Percentiles rank a stretch among this genome's conserved stretches.
phyloP scores from a whole-genome alignment of 2,797 vertebrate genomes.

The Numenius phaeopus region DNA sequence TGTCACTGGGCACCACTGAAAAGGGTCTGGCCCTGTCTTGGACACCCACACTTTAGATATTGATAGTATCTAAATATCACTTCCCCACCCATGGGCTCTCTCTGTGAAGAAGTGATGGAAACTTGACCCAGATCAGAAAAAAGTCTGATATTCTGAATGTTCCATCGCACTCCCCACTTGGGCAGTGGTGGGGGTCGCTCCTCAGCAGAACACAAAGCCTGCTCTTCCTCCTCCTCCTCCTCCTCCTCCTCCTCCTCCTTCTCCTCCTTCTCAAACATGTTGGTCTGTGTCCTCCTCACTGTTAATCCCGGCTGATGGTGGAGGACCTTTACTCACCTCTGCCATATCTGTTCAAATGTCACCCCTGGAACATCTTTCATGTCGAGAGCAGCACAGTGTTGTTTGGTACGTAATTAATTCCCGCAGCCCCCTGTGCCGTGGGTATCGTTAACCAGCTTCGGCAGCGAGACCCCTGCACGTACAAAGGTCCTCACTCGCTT shows the following conservation, averaged over 20 bases:
- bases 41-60: neutral
- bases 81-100: neutral
- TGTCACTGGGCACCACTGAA: neutral
- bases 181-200: neutral
- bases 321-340: neutral
- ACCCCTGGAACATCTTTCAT: neutral
- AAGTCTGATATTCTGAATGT: neutral
- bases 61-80: neutral
- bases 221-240: neutral
- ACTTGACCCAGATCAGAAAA: neutral
- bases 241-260: neutral
- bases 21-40: neutral
- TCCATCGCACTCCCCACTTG: neutral
- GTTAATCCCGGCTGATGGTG: neutral
- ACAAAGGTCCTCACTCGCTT: neutral
- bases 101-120: neutral
- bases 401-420: neutral
- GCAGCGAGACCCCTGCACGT: rapidly evolving
- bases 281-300: neutral
- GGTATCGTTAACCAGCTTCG: neutral
- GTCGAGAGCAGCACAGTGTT: neutral
- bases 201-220: neutral
- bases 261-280: rapidly evolving
- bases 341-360: neutral
- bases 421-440: neutral